phyloP scores from a whole-genome alignment of 1,140 invertebrate genomes.

The Papilio glaucus region DNA sequence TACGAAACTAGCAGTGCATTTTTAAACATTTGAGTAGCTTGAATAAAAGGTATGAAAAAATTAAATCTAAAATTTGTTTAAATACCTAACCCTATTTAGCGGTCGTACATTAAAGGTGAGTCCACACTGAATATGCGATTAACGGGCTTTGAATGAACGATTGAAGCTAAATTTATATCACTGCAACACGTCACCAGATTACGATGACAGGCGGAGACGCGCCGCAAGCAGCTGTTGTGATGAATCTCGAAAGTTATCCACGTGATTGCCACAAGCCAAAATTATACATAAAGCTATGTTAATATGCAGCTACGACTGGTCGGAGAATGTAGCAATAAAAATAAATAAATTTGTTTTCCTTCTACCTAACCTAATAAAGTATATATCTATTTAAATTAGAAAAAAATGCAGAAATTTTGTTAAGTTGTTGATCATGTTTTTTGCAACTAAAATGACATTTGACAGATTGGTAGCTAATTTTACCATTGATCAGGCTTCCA shows the following conservation, averaged over 20 bases:
- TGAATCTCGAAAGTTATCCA: constrained; percentile 51
- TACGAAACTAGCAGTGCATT: neutral
- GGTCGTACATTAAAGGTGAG: constrained; percentile 74
- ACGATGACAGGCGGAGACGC: constrained; percentile 54
- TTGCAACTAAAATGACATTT: too few species aligned
- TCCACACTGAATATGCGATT: constrained; percentile 77
- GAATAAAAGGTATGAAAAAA: neutral
- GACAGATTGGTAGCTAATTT: too few species aligned
- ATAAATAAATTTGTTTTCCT: too few species aligned
- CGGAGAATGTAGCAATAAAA: constrained; percentile 3
- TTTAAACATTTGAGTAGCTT: too few species aligned
- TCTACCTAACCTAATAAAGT: too few species aligned
- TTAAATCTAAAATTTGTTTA: neutral
- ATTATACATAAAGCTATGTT: neutral
- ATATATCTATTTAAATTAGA: constrained; percentile 16
- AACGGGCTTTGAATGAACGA: constrained; percentile 71
- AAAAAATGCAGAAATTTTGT: too few species aligned
- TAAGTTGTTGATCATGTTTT: too few species aligned
- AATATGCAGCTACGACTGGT: neutral
- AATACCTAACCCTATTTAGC: constrained; percentile 52
- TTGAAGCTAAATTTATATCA: constrained; percentile 81
- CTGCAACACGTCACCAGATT: constrained; percentile 69
- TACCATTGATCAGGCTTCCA: too few species aligned
- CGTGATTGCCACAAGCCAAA: constrained; percentile 33
- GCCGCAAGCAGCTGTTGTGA: constrained; percentile 65